Evolutionary conservation across 2,113 vertebrate genomes (phyloP), one percentile per base, ranked within the genome.

Genomic region (Probosciger aterrimus): DNA sequence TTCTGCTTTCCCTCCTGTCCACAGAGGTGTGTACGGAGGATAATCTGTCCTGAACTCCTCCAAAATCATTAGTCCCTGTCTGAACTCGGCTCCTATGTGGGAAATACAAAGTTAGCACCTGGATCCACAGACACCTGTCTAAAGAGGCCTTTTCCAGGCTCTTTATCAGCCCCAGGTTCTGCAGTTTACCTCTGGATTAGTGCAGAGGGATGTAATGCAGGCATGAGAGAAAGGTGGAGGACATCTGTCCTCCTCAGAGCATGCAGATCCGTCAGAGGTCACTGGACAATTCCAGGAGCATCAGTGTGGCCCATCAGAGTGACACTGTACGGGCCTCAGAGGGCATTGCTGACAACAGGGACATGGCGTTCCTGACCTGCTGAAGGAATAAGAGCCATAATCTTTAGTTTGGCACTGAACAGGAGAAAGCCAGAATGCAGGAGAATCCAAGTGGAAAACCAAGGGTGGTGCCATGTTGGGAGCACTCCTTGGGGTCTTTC

Each of bases 121-220:
- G 16, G 41, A 28, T 82, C 43, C 9, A 9, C 18, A 12, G 63
- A 50, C 14, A 3, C 41, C 25, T 65, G 17, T 33, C 30, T 43
- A 20, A 30, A 62, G 41, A 82, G 27, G 46, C 41, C 47, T 68
- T 82, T 87, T 39, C 33, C 47, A 33, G 65, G 33, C 46, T 50
- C 41, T 75, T 33, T 28, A 10, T 33, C 25, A 25, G 57, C 8
- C 41, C 19, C 33, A 28, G 69, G 55, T 37, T 27, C 41, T n/a
- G 52, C 71, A 57, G 31, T 60, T 67, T 73, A 30, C 15, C 24
- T 35, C 46, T 35, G 25, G 30, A 25, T 69, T 78, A 47, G 13
- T 1, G 1, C 43, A 73, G 28, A 41, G 41, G 47, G 9, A 28
- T 0, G 0, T 43, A 71, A 28, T 0, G 1, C 33, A 14, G 82